A percentile compares a stretch with the other conserved stretches of the same genome.
phyloP scores from a whole-genome alignment of 2,888 invertebrate genomes.

The Lampropteryx suffumata region DNA sequence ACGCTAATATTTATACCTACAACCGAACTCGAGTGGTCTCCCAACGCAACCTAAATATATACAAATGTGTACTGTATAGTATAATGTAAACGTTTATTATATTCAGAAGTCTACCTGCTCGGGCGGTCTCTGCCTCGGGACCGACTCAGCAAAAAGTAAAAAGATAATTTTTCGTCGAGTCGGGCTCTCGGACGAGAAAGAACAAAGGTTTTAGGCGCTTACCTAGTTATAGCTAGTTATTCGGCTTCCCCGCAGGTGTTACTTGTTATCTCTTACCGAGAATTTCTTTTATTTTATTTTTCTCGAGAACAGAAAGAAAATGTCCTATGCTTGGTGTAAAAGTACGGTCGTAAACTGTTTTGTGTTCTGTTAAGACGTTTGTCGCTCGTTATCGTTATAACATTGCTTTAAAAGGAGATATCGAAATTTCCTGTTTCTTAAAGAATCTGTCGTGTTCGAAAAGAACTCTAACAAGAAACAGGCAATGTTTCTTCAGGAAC shows the following conservation, averaged over 20 bases:
- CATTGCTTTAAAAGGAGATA: constrained; percentile 30
- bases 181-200: constrained; percentile 64
- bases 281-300: constrained; percentile 64
- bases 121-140: constrained; percentile 49
- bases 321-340: constrained; percentile 53
- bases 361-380: constrained; percentile 37
- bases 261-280: constrained; percentile 71
- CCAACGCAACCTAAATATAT: constrained; percentile 38
- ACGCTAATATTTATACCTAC: neutral
- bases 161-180: constrained; percentile 76
- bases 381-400: constrained; percentile 37
- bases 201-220: constrained; percentile 74
- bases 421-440: constrained; percentile 16
- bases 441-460: constrained; percentile 12
- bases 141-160: constrained; percentile 75
- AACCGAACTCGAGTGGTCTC: constrained; percentile 32
- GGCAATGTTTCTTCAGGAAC: constrained; percentile 1
- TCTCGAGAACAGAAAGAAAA: constrained; percentile 50
- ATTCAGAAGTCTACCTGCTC: constrained; percentile 72
- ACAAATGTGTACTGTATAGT: constrained; percentile 36
- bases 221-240: constrained; percentile 75
- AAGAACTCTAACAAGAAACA: constrained; percentile 11
- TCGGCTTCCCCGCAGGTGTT: constrained; percentile 71
- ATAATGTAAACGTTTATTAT: constrained; percentile 58
- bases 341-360: constrained; percentile 47